Evolutionary conservation across 2,888 invertebrate species (phyloP).

Genomic region (Trissonchulus sp.): DNA sequence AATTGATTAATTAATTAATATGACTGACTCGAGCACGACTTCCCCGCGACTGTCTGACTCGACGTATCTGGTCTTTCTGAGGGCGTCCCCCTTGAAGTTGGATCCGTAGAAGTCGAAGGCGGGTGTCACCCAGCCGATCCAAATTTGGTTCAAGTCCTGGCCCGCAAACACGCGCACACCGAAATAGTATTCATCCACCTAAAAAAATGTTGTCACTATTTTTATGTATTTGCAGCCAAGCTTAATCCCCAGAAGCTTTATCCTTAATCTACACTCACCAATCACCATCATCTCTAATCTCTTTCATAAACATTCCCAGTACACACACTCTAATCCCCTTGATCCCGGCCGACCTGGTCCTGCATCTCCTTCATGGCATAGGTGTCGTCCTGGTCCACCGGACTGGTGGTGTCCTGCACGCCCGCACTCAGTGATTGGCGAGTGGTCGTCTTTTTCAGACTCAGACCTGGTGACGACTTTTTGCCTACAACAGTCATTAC

Average conservation of each 20-base stretch:
- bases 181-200: slow-evolving; percentile 87
- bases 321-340: too few species aligned
- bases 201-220: too few species aligned
- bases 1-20: neutral
- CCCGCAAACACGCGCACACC: slow-evolving; percentile 77
- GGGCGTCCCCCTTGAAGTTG: slow-evolving; percentile 44
- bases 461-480: neutral
- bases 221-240: too few species aligned
- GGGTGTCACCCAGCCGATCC: slow-evolving; percentile 98
- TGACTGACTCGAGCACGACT: slow-evolving; percentile 34
- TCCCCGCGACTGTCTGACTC: slow-evolving; percentile 83
- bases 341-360: too few species aligned
- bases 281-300: too few species aligned
- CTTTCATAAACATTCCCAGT: too few species aligned
- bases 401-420: neutral
- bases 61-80: slow-evolving; percentile 70
- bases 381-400: slow-evolving; percentile 35
- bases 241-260: too few species aligned
- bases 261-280: too few species aligned
- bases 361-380: slow-evolving; percentile 39
- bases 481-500: neutral
- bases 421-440: neutral
- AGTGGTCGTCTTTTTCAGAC: neutral
- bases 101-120: slow-evolving; percentile 64
- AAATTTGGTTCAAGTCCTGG: slow-evolving; percentile 87